These are phyloP conservation scores for Escarpia spicata DNA, from an alignment of 2,888 invertebrate genomes.

Conservation along the genomic window DNA sequence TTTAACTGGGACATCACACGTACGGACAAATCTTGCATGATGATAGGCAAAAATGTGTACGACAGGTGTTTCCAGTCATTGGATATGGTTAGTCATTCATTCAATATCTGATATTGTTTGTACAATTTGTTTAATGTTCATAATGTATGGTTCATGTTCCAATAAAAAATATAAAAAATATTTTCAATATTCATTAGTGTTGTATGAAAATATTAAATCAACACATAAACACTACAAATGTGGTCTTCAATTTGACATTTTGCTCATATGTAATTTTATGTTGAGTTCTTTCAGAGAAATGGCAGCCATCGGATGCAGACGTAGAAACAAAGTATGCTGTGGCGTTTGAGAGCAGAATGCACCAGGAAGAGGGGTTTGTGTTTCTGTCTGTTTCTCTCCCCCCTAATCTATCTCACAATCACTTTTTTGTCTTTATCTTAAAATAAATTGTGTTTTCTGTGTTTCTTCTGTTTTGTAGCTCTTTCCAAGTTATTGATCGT, in stretches of 20 bases:
- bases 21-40: no score
- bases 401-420: background rate
- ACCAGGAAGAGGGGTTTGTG: constrained; percentile 45
- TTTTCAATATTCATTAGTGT: background rate
- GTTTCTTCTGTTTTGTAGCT: background rate
- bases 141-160: background rate
- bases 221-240: background rate
- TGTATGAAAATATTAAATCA: background rate
- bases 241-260: background rate
- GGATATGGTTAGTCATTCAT: no score
- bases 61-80: no score
- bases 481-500: constrained; percentile 28
- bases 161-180: background rate
- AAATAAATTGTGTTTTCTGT: background rate
- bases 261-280: background rate
- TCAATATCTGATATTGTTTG: background rate
- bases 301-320: constrained; percentile 52
- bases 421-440: no score
- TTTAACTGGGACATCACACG: no score
- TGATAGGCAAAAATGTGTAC: no score
- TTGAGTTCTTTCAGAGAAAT: constrained; percentile 54
- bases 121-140: background rate
- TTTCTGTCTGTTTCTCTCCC: background rate
- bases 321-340: constrained; percentile 55
- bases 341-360: constrained; percentile 51